Percentiles rank a stretch among this genome's conserved stretches.
phyloP scores from a whole-genome alignment of 2,888 invertebrate genomes.

The Elysia crispata region DNA sequence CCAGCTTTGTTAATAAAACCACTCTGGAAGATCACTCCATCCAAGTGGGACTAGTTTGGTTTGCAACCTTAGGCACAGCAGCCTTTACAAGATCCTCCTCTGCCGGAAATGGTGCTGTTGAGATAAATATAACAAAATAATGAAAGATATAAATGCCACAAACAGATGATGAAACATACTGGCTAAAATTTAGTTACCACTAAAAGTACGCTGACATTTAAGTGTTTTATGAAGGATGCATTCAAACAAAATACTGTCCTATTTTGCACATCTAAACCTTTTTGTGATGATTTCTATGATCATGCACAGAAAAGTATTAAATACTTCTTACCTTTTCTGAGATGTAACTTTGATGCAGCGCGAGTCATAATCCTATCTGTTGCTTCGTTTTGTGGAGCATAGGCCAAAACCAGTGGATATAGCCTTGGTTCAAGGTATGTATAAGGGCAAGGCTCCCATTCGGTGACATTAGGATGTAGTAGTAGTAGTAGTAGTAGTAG shows the following conservation, averaged over 20 bases:
- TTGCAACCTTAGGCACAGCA: constrained; percentile 20
- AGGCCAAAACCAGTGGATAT: constrained; percentile 55
- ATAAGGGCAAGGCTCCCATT: constrained; percentile 64
- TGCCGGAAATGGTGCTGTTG: constrained; percentile 69
- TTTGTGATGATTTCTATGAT: too few species aligned
- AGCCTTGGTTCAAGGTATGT: constrained; percentile 14
- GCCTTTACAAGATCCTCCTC: constrained; percentile 76
- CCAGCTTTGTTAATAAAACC: constrained; percentile 41
- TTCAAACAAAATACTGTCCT: too few species aligned
- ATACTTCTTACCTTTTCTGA: too few species aligned
- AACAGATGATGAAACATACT: background rate
- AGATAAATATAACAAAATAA: constrained; percentile 13
- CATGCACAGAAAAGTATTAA: too few species aligned
- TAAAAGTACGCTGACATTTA: too few species aligned
- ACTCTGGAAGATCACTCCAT: constrained; percentile 64
- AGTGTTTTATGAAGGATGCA: too few species aligned
- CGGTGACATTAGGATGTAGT: constrained; percentile 64
- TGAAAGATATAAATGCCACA: background rate
- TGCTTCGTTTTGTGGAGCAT: constrained; percentile 56
- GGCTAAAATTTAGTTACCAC: too few species aligned
- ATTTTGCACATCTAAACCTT: too few species aligned
- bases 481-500: too few species aligned
- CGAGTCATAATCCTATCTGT: constrained; percentile 59
- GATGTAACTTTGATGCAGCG: constrained; percentile 13
- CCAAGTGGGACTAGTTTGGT: constrained; percentile 59